Base-by-base conservation (phyloP, 2,113 vertebrate species). In the Guaruba guarouba region DNA sequence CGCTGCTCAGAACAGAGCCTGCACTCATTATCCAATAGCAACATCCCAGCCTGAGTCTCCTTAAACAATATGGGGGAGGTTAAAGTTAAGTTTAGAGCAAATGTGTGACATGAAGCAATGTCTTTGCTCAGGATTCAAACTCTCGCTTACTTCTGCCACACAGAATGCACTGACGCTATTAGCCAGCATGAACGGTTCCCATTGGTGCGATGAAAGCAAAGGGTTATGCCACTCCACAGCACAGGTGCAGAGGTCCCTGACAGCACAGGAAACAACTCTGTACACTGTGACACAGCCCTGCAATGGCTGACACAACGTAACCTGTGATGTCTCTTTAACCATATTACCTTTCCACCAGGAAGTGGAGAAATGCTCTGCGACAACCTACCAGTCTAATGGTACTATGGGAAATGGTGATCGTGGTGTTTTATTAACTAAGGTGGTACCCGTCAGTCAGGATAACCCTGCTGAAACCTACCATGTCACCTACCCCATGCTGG, bases 81-180 rank as follows among this genome's bases (percentile, higher is more conserved):
- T 62, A 69, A 44, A 49, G 54, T 39, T 49, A 27, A 67, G 52
- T 63, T 66, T 37, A 29, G 76, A 75, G 48, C 1, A 8, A 74
- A 43, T 0, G 0, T 1, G 10, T 44, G 33, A 27, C 49, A 66
- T 8, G 57, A 46, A 75, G 25, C 22, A 33, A 27, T 9, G 20
- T 44, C 31, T 55, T 16, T 88, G 35, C 28, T 71, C 0, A 2
- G 52, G 51, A 57, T 37, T 37, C 14, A 41, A 43, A 27, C 28
- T 41, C n/a, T 22, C 2, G 14, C 31, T 62, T 20, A 43, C 9
- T 43, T 69, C n/a, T 4, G 13, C 19, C 19, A 11, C 13, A 7
- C 8, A 12, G n/a, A 63, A 17, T 10, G 12, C 29, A 33, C 0
- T 3, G 63, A 6, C 14, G 28, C 15, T 13, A 22, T 13, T 39